Base-by-base conservation (phyloP, 2,888 invertebrate species). In the Cremastinae sp. region DNA sequence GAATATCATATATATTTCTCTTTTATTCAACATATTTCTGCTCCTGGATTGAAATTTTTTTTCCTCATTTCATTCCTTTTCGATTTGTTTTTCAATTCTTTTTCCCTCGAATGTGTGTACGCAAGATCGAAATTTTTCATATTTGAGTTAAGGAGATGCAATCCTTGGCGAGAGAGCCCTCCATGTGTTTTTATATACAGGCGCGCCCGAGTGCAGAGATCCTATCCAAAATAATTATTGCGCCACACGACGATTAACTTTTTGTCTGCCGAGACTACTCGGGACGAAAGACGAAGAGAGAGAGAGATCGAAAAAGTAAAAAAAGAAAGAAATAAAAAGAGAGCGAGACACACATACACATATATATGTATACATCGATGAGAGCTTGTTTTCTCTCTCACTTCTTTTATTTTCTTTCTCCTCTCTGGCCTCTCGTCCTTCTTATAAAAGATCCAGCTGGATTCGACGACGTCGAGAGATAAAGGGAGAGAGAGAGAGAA, bases 201-300 rank as follows among this genome's bases (percentile, higher is more conserved):
- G 71, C 74, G 58, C 55, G 58, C 69, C 64, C 59, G 65, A 69
- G 68, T 69, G 79, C 78, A 75, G 53, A 73, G 74, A 74, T 65
- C 56, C 70, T 71, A 68, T 80, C 79, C 74, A 78, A 82, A 86
- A 85, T 87, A 88, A 88, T 87, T 86, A 88, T 87, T 86, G 81
- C 84, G 82, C 83, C 80, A 82, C 85, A 82, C 83, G 85, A 85
- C 85, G 85, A 88, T 88, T 87, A 88, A 88, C 87, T 87, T 88
- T 87, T 87, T 87, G 81, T 78, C 71, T 81, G 86, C 80, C 82
- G 82, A 78, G 81, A 77, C 80, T 83, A 84, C 84, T 41, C 72
- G 66, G 58, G 71, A 53, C 70, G 72, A 61, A 51, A 72, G 75
- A 62, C 61, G 55, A 61, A 66, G 68, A 76, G 66, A 70, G 47